Conservation (phyloP, 92 coral and sea anemone genomes). For the Zoanthus sociatus region DNA sequence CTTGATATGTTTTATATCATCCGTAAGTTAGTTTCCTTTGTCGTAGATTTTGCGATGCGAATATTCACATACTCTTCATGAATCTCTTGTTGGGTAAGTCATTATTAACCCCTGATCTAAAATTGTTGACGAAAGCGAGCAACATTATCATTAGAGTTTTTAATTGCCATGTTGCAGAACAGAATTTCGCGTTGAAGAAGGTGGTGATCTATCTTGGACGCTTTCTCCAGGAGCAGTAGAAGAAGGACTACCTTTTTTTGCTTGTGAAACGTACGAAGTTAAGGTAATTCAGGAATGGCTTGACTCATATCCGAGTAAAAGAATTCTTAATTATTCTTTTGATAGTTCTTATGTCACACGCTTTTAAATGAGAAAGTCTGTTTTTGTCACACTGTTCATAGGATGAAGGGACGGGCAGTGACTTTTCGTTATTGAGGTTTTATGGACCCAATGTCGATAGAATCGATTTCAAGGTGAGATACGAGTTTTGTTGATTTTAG, state of each 20-base stretch:
- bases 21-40: not conserved
- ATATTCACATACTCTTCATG: constrained; percentile 24
- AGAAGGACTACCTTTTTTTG: constrained; percentile 40
- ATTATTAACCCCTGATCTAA: not conserved
- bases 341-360: not conserved
- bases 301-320: not conserved
- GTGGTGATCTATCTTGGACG: constrained; percentile 39
- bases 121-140: not conserved
- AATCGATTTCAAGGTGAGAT: constrained; percentile 35
- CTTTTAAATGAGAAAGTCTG: not conserved
- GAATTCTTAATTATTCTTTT: not conserved
- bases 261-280: constrained; percentile 42
- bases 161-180: not conserved
- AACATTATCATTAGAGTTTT: no score
- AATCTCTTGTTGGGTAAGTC: constrained; percentile 41
- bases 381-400: not conserved
- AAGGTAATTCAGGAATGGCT: constrained; percentile 14
- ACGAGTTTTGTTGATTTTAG: not conserved
- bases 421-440: constrained; percentile 29
- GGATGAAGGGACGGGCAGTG: constrained; percentile 17
- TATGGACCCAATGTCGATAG: constrained; percentile 42
- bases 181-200: constrained; percentile 46
- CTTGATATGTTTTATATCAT: not conserved
- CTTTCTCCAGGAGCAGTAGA: constrained; percentile 37
- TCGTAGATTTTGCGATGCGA: constrained; percentile 40